Evolutionary conservation across 2,888 invertebrate genomes (phyloP), one percentile per base, ranked within the genome.

Genomic region (Drosophila rubida): DNA sequence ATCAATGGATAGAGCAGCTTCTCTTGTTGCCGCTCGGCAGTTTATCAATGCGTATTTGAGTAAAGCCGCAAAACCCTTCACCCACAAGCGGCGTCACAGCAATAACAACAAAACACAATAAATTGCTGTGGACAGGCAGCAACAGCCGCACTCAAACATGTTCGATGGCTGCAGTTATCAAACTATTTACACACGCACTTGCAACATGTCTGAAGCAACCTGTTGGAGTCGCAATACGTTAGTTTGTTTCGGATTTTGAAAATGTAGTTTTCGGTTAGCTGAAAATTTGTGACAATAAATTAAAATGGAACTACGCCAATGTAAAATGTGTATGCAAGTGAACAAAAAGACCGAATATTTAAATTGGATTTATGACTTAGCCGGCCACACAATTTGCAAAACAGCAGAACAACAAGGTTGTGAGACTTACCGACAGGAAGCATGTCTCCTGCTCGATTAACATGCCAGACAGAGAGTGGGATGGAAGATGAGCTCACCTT

Each of bases 291-390:
- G 6, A 9, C 16, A 35, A 50, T 54, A 54, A 71, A 69, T 73
- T 73, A 45, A 72, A 61, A 42, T 46, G 37, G 41, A 53, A 55
- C 54, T 44, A 45, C 27, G 23, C n/a, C 32, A 32, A 6, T 23
- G n/a, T 42, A 54, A n/a, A 51, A 4, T 64, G 63, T 61, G 55
- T 63, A 57, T 59, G 49, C 58, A 42, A 16, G 57, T 57, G 62
- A 78, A 72, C 69, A 75, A 78, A 75, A 81, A 57, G 32, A 54
- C 14, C 65, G 37, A 67, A 67, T 78, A 74, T 65, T 68, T 41
- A 53, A 69, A 57, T 66, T 69, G 25, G 37, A 55, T 51, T 71
- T 57, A 45, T 58, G 68, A 49, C 66, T 64, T 54, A 58, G 61
- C 42, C 32, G 54, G 42, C 69, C 53, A 68, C 58, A 83, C 65